Conservation (phyloP, 2,797 vertebrate genomes). For the Rhinophrynus dorsalis region DNA sequence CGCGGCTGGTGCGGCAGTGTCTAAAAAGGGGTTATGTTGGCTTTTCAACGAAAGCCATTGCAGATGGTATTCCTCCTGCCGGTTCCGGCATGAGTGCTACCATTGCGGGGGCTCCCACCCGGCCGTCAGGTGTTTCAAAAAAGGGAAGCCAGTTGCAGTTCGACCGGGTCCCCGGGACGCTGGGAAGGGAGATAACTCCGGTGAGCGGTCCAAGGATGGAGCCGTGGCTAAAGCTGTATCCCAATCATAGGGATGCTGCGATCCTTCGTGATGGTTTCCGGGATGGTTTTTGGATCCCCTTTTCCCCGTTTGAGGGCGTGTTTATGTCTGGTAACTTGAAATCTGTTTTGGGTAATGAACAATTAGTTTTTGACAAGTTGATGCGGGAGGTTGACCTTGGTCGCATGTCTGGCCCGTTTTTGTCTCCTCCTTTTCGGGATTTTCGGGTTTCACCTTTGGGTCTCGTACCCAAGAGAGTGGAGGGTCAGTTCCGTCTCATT, state of each 20-base stretch:
- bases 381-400: background rate
- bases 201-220: background rate
- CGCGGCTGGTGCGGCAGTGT: too few species aligned
- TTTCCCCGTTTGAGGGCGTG: background rate
- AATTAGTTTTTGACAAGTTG: background rate
- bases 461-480: background rate
- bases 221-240: background rate
- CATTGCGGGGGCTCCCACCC: background rate
- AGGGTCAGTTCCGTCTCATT: background rate
- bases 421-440: background rate
- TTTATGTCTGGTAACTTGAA: background rate
- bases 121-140: background rate
- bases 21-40: background rate
- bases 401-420: background rate
- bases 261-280: background rate
- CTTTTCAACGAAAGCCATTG: background rate
- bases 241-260: background rate
- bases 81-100: background rate
- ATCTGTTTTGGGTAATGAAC: background rate
- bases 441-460: background rate
- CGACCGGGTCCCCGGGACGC: background rate
- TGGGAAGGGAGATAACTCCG: background rate
- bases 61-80: background rate
- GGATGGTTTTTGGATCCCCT: background rate
- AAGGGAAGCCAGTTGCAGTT: background rate